Evolutionary conservation across 2,113 vertebrate genomes (phyloP), one percentile per base, ranked within the genome.

Genomic region (Dendrocopos noguchii): DNA sequence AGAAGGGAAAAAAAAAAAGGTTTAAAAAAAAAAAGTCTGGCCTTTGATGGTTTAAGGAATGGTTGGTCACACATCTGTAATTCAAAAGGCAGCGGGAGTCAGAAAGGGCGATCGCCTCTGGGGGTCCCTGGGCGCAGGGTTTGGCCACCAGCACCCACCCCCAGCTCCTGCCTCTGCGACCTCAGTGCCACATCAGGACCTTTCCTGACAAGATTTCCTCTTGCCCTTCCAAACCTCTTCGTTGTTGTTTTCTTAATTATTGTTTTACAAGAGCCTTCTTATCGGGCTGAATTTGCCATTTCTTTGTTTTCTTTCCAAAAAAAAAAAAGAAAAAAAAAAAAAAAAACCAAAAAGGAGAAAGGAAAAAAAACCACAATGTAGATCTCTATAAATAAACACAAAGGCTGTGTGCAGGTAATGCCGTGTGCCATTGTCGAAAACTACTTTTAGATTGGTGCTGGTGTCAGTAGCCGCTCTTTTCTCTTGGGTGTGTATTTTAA

Each of bases 401-500:
- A 91, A 96, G 96, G 94, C 95, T 96, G 90, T 95, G 97, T 97
- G 97, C 97, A 97, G 97, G 91, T 97, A 95, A 97, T 96, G 97
- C 93, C 95, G 96, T 92, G 98, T 98, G 98, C 98, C 98, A 98
- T 97, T 97, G 95, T 97, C 4, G 19, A 83, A 96, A 96, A 96
- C 93, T 96, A 95, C 96, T 97, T 97, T 96, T 97, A 97, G 98
- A 97, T 96, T 96, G 98, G 98, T 98, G 98, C 98, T 98, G 97
- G 97, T 98, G 95, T 97, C 97, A 96, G 96, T 97, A 98, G 97
- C 96, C 96, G 96, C 95, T 97, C 95, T 97, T 96, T 97, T 97
- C 93, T 98, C 95, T 97, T 97, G 95, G 97, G 94, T 97, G 94
- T 98, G 97, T 97, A 97, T 98, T 98, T 98, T 95, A 78, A 95